Evolutionary conservation across 2,888 invertebrate species (phyloP), one percentile per base, ranked within the genome.

Genomic region (Allygus modestus): DNA sequence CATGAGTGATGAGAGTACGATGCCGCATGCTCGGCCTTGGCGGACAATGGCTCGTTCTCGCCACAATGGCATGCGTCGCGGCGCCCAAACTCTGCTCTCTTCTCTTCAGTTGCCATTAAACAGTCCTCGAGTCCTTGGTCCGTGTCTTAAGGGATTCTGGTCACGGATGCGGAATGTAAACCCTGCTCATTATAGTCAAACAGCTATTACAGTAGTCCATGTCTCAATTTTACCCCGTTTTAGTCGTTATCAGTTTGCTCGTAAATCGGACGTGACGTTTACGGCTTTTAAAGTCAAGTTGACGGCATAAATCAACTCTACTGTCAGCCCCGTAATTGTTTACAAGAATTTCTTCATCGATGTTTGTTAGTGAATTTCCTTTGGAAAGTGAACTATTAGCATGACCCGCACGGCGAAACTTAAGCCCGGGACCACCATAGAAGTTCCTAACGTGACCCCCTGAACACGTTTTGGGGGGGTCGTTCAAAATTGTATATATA

Each of bases 21-120:
- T 41, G 71, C 41, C 33, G 69, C n/a, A 33, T 69, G 69, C 69
- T 33, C 69, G 71, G 28, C 71, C 71, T 71, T 71, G 71, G 71
- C 41, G 71, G 41, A 71, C 71, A 71, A 71, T 71, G 20, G 71
- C 7, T 41, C 65, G 65, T 65, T 65, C 28, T 65, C 65, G 65
- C 28, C 58, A 65, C 65, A 65, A 58, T 58, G 65, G 65, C 65
- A 65, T 31, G 65, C 65, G 65, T 58, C n/a, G 15, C 65, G 28
- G 65, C 31, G 31, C 65, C 65, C 26, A 65, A 65, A 65, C 65
- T 65, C 28, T 1, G 26, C 65, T 28, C 65, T 23, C 23, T 23
- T 58, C 58, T 58, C 58, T 58, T 23, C 26, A 26, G 26, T 2
- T 20, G 51, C 17, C 51, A 17, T 15, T 51, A 17, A 51, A 51